phyloP scores from a whole-genome alignment of 2,888 invertebrate species.

The Nephrotoma appendiculata region DNA sequence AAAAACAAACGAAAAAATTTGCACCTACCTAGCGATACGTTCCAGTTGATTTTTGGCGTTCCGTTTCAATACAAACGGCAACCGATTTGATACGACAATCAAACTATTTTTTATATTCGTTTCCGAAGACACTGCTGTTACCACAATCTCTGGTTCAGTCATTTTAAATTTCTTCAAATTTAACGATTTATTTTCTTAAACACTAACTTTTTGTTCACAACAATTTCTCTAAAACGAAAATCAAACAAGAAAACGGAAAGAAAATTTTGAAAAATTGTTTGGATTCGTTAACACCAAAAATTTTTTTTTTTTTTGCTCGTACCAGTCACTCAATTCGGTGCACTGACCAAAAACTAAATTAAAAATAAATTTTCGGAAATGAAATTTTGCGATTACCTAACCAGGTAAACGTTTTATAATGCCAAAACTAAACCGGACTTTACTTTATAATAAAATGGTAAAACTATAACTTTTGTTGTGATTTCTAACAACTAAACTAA shows the following conservation, averaged over 20 bases:
- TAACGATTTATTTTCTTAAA: neutral
- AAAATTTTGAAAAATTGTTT: neutral
- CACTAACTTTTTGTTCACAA: neutral
- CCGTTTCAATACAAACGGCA: slow-evolving; percentile 73
- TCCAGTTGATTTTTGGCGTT: slow-evolving; percentile 55
- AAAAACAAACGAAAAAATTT: neutral
- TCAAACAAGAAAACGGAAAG: neutral
- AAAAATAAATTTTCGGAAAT: neutral
- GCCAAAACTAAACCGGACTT: neutral
- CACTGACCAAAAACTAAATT: neutral
- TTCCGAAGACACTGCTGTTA: slow-evolving; percentile 22
- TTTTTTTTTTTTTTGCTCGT: neutral
- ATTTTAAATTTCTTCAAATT: neutral
- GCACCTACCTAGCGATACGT: slow-evolving; percentile 67
- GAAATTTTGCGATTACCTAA: neutral
- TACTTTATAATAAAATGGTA: neutral
- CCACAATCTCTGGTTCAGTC: neutral
- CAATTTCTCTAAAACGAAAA: neutral
- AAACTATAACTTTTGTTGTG: neutral
- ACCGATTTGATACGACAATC: slow-evolving; percentile 81
- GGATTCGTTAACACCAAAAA: neutral
- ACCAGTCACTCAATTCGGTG: neutral
- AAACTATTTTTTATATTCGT: slow-evolving; percentile 47
- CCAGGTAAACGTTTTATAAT: neutral
- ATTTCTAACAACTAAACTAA: neutral